Evolutionary conservation across 2,888 invertebrate species (phyloP).

Genomic region (Amphimallon solstitiale): DNA sequence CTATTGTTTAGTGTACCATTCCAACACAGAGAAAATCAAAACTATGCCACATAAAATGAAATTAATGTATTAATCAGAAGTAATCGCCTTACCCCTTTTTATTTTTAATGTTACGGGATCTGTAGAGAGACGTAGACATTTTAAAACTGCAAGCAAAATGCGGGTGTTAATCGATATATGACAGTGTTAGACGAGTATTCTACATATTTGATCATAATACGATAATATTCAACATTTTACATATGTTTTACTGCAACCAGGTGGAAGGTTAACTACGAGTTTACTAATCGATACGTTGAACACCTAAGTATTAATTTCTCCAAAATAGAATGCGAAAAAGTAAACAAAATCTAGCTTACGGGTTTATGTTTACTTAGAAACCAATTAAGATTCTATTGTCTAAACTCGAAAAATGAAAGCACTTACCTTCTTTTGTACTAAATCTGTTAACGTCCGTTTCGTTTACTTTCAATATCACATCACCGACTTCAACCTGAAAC

Average conservation of each 20-base stretch:
- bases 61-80: slow-evolving; percentile 33
- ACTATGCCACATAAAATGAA: neutral
- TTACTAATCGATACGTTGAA: too few species aligned
- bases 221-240: too few species aligned
- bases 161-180: slow-evolving; percentile 35
- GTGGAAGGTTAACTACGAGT: too few species aligned
- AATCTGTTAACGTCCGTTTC: slow-evolving; percentile 92
- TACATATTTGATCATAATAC: neutral
- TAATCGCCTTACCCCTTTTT: slow-evolving; percentile 80
- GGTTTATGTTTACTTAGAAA: slow-evolving; percentile 8
- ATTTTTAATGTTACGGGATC: slow-evolving; percentile 91
- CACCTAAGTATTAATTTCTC: neutral
- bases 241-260: too few species aligned
- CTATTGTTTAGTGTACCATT: too few species aligned
- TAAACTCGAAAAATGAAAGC: neutral
- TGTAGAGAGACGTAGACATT: slow-evolving; percentile 91
- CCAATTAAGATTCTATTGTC: slow-evolving; percentile 5
- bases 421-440: slow-evolving; percentile 91
- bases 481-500: slow-evolving; percentile 91
- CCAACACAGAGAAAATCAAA: slow-evolving; percentile 2
- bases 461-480: slow-evolving; percentile 93
- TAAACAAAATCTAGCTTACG: too few species aligned
- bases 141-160: slow-evolving; percentile 75
- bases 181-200: slow-evolving; percentile 11
- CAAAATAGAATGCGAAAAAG: neutral